Evolutionary conservation across 2,797 vertebrate species (phyloP).

Genomic region (Lateolabrax maculatus): DNA sequence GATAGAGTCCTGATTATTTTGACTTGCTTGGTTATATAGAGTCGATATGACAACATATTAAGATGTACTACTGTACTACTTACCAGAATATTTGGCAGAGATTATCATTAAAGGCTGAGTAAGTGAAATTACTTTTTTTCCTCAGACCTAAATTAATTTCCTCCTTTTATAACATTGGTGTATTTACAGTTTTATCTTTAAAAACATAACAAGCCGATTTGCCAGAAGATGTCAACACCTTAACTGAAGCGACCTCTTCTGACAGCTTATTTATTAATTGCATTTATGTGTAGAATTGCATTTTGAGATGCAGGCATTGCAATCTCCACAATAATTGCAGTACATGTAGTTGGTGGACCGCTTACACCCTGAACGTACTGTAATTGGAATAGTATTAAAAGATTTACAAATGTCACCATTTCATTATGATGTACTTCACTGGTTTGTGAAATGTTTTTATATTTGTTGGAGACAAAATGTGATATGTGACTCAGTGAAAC

Average conservation of each 20-base stretch:
- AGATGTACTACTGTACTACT: background rate
- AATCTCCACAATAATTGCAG: background rate
- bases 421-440: slow-evolving; percentile 21
- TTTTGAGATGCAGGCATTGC: background rate
- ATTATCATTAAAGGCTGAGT: background rate
- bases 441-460: slow-evolving; percentile 37
- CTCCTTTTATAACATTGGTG: background rate
- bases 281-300: slow-evolving; percentile 9
- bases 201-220: background rate
- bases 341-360: background rate
- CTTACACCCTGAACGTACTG: background rate
- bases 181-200: background rate
- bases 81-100: background rate
- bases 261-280: slow-evolving; percentile 12
- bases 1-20: background rate
- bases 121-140: background rate
- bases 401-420: slow-evolving; percentile 19
- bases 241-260: background rate
- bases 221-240: background rate
- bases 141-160: background rate
- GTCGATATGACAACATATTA: background rate
- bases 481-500: slow-evolving; percentile 15
- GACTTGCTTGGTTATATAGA: background rate
- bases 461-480: slow-evolving; percentile 27
- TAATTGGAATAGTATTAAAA: slow-evolving; percentile 10